Percentiles rank a stretch among this genome's conserved stretches.
phyloP scores from a whole-genome alignment of 2,888 invertebrate genomes.

The Synanthedon tipuliformis region DNA sequence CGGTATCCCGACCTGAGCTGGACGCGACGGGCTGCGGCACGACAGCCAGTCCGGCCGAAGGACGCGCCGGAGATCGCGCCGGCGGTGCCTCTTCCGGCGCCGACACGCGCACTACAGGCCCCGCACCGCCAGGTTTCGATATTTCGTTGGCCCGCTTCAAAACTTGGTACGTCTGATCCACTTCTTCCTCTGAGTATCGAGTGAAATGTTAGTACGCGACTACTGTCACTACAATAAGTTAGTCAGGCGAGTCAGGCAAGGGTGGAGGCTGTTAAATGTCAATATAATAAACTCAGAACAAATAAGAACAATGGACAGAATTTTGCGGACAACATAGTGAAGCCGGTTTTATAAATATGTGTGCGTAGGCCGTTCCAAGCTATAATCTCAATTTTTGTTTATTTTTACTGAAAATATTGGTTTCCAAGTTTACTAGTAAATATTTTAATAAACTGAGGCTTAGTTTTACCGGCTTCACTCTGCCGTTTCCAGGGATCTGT shows the following conservation, averaged over 20 bases:
- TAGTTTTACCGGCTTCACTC: too few species aligned
- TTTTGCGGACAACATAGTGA: too few species aligned
- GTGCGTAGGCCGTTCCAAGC: too few species aligned
- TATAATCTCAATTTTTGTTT: too few species aligned
- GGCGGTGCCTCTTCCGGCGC: constrained; percentile 47
- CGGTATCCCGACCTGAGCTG: constrained; percentile 75
- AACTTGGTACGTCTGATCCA: constrained; percentile 94
- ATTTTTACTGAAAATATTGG: too few species aligned
- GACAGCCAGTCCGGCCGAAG: constrained; percentile 70
- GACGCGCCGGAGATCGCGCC: constrained; percentile 59
- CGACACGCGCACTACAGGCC: constrained; percentile 60
- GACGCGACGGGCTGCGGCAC: constrained; percentile 75
- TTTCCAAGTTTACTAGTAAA: too few species aligned
- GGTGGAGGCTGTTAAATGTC: neutral
- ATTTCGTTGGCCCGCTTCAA: constrained; percentile 95
- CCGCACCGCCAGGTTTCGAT: constrained; percentile 71
- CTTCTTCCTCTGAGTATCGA: constrained; percentile 74
- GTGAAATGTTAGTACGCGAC: constrained; percentile 28
- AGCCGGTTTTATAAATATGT: too few species aligned
- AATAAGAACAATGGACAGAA: too few species aligned
- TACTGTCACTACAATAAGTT: neutral
- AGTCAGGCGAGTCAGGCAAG: neutral
- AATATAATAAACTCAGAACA: neutral
- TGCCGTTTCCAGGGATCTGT: too few species aligned
- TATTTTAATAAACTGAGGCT: too few species aligned